Base-by-base conservation (phyloP, 1,140 invertebrate genomes). In the Micrasema minimum region DNA sequence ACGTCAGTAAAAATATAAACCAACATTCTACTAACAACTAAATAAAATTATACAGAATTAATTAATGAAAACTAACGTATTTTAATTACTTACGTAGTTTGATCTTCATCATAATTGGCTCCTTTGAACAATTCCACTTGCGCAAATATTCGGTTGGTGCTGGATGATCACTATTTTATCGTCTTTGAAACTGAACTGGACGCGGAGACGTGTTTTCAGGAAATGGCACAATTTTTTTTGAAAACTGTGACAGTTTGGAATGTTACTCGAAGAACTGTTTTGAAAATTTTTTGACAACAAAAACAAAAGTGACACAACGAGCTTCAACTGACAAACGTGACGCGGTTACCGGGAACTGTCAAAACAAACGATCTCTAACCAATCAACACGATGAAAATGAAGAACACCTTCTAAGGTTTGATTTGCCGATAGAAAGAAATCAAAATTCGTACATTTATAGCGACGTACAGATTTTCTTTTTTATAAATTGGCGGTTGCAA, bases 251-350 rank as follows among this genome's bases (percentile, higher is more conserved):
- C 55, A 59, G 55, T 59, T 59, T 59, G n/a, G 22, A 64, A 45
- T 18, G 35, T 46, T 64, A 16, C 45, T 41, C n/a, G 59, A 45
- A 31, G 5, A 59, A 46, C 11, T 64, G 59, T 64, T 45, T 64
- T 64, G 26, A 38, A 43, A 66, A 67, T 67, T 55, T n/a, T 64
- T 22, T 67, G 50, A 50, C 66, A 67, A 67, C 66, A 67, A 67
- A 64, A 64, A 64, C 38, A 67, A 48, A 67, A 67, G 46, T 55
- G 66, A 50, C 66, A 67, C 66, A 55, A 66, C 45, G 23, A 23
- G 48, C 37, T 55, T 55, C 66, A 67, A 67, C 48, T 67, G 66
- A 55, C 66, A 67, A 57, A 26, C 31, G 20, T 31, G 41, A 16
- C 37, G 37, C 50, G 50, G 66, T 45, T 6, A 37, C 66, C 66